A percentile compares a stretch with the other conserved stretches of the same genome.
Evolutionary conservation across 2,113 vertebrate species (phyloP).

Genomic region (Todiramphus saurophagus): DNA sequence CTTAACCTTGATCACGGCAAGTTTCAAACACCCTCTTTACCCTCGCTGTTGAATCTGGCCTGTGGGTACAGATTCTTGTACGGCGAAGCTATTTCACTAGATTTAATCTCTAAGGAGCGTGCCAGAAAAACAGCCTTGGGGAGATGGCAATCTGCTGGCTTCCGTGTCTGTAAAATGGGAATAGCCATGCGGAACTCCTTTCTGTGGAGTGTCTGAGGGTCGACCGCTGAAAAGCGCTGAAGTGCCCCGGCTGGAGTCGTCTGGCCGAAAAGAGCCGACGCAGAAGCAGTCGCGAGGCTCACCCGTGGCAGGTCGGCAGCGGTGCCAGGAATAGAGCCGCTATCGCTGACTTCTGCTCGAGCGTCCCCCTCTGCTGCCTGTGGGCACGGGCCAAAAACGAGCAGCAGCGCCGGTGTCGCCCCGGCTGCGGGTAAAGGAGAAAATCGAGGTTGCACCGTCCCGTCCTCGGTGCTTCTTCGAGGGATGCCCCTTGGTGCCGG

Average conservation of each 20-base stretch:
- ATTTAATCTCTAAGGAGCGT: constrained; percentile 62
- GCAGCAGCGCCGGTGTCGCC: neutral
- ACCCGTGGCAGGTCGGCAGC: neutral
- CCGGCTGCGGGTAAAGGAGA: neutral
- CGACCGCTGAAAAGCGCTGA: neutral
- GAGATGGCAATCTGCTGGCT: constrained; percentile 27
- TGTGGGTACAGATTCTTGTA: constrained; percentile 57
- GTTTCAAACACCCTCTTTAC: constrained; percentile 35
- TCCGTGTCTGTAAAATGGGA: neutral
- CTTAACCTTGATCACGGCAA: constrained; percentile 50
- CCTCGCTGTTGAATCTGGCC: constrained; percentile 47
- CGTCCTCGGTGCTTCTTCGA: accelerated
- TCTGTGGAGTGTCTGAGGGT: neutral
- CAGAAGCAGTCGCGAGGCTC: neutral
- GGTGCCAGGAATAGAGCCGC: neutral
- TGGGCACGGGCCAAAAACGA: neutral
- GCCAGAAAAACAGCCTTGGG: constrained; percentile 64
- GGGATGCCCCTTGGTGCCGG: neutral
- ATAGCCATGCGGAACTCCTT: neutral
- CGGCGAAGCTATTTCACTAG: constrained; percentile 23
- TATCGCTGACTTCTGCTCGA: neutral
- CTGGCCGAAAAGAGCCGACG: neutral
- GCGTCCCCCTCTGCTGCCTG: neutral
- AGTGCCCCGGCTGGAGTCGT: neutral
- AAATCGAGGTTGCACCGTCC: accelerated